Evolutionary conservation across 2,888 invertebrate genomes (phyloP), one percentile per base, ranked within the genome.

Genomic region (Leptopilina myrica): DNA sequence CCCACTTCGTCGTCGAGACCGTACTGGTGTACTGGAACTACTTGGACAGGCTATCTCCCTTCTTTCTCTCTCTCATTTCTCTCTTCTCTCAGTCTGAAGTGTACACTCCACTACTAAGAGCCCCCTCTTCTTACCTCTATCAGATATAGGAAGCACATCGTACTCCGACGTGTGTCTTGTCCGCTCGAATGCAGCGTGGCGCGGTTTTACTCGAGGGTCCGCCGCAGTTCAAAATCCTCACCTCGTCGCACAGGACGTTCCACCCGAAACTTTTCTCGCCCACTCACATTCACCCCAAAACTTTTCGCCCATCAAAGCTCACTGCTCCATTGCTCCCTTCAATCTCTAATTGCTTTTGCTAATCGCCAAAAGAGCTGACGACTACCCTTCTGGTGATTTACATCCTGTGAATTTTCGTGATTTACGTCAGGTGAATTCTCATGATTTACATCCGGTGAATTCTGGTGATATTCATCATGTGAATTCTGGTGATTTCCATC

Each of bases 1-100:
- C 88, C 88, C 88, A 88, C 88, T 88, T 88, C 85, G 88, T 87
- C 85, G 84, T 83, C 86, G 88, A 87, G 86, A 88, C 87, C 85
- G 86, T 86, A 85, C 86, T 85, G 88, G 84, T 82, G 80, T 81
- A 73, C 84, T 84, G 86, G 84, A 85, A 84, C 85, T 84, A 84
- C 83, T 84, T 79, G 81, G 81, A 33, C 40, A n/a, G 12, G 77
- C 82, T 83, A 83, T 82, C 82, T 84, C 80, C 69, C 79, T 80
- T 79, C 78, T 81, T 83, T 77, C 82, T 78, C 33, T 78, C 81
- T 78, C 81, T 80, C 76, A 81, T 73, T 33, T 82, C 66, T 76
- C 85, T 80, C 83, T 77, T 80, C 79, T 77, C 80, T 78, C 81
- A 79, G 81, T 82, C 80, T 80, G 78, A 80, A 49, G 81, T 79